Evolutionary conservation across 2,888 invertebrate genomes (phyloP).

Genomic region (Podotricha telesiphe): DNA sequence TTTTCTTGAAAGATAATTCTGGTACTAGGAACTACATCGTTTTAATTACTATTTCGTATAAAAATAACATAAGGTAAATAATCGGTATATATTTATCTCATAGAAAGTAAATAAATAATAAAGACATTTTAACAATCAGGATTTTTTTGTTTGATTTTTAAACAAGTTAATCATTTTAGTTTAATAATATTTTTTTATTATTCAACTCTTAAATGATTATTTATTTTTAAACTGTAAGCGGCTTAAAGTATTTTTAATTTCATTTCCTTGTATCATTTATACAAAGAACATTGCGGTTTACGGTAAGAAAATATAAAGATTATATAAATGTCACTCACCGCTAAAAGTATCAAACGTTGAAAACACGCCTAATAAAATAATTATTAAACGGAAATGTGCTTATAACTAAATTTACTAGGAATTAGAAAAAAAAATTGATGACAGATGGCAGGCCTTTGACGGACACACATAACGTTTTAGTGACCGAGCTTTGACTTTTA

Average conservation of each 20-base stretch:
- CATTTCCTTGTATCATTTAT: not conserved
- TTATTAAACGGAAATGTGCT: too few species aligned
- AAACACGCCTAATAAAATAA: too few species aligned
- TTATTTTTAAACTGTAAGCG: not conserved
- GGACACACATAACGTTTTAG: not conserved
- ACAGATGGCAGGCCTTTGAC: not conserved
- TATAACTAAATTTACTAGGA: too few species aligned
- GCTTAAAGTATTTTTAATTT: not conserved
- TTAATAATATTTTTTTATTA: not conserved
- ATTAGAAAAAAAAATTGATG: too few species aligned
- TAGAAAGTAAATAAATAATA: not conserved
- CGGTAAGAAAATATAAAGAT: not conserved
- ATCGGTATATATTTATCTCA: not conserved
- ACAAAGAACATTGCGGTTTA: not conserved
- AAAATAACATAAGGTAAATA: not conserved
- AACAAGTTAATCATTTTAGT: conserved; percentile 9
- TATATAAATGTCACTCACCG: not conserved
- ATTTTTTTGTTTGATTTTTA: not conserved
- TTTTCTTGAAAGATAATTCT: not conserved
- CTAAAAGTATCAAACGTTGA: not conserved
- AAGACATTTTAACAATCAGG: conserved; percentile 1
- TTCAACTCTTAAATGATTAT: not conserved
- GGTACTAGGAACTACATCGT: not conserved
- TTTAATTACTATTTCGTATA: not conserved
- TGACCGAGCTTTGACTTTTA: not conserved